Evolutionary conservation across 2,888 invertebrate genomes (phyloP), one percentile per base, ranked within the genome.

Genomic region (Ichneumoninae sp.): DNA sequence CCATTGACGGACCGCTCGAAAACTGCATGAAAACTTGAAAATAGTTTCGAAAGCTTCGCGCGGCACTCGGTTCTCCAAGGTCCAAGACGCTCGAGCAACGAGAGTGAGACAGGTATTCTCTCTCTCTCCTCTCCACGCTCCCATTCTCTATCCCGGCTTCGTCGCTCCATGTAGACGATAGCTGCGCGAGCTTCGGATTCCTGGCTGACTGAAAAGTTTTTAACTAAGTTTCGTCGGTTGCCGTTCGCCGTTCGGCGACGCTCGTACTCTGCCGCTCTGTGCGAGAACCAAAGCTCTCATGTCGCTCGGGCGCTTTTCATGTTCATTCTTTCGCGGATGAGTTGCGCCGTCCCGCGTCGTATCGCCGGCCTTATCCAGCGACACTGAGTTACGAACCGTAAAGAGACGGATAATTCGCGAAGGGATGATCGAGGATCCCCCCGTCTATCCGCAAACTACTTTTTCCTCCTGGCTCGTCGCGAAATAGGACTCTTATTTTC

Each of bases 181-280:
- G 77, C 16, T 30, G 87, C 86, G 88, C 89, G 88, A 90, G 89
- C 88, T 88, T 85, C 88, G 88, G 91, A 93, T 92, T 92, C 91
- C 90, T 85, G 88, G 91, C 92, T 91, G 91, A 92, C 92, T 93
- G 89, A 86, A 89, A 93, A 93, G 91, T 93, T 93, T 92, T 91
- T 92, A 93, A 93, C 92, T 91, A 90, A 93, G 92, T 93, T 92
- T 88, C 86, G 89, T 69, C 88, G 91, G 90, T 90, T 90, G 87
- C 89, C 88, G 87, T 52, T 60, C 40, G 60, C 60, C 84, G 60
- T 44, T 70, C 78, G 50, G 76, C 80, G 75, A 76, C 50, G 71
- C 57, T 62, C 80, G 81, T 74, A 44, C 44, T 47, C 3, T 4
- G 70, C 40, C 26, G 40, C n/a, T 16, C 78, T 62, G 16, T 19